Conservation (phyloP, 2,797 vertebrate genomes). For the Molothrus ater region DNA sequence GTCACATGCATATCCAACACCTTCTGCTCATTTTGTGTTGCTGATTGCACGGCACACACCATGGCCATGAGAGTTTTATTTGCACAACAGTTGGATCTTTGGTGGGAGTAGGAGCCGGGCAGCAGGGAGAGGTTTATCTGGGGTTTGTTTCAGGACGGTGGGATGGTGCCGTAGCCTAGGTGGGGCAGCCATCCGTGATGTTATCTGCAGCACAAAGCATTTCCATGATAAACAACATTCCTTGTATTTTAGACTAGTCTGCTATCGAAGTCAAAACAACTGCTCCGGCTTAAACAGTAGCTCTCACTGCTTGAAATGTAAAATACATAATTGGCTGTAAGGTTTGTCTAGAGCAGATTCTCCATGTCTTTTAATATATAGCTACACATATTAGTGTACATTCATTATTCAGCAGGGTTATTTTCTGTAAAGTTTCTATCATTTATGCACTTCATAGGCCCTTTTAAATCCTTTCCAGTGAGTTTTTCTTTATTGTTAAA, state of each 20-base stretch:
- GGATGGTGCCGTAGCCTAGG: neutral
- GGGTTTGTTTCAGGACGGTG: neutral
- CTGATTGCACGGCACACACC: neutral
- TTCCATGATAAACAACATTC: constrained; percentile 57
- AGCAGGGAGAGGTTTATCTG: neutral
- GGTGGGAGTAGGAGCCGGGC: neutral
- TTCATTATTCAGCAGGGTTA: neutral
- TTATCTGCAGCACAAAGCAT: constrained; percentile 3
- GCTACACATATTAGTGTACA: neutral
- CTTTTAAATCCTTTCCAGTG: neutral
- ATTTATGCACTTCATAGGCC: neutral
- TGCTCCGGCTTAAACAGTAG: neutral
- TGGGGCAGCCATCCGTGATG: neutral
- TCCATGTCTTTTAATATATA: neutral
- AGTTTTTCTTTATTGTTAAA: constrained; percentile 20
- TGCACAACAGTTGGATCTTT: neutral
- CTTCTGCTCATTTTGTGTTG: neutral
- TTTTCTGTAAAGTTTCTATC: neutral
- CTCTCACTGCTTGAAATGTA: neutral
- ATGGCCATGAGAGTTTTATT: neutral
- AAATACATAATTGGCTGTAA: neutral
- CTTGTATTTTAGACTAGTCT: constrained; percentile 64
- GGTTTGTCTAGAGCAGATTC: neutral
- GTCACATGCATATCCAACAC: neutral
- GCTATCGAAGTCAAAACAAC: constrained; percentile 33